A percentile compares a stretch with the other conserved stretches of the same genome.
Conservation (phyloP, 2,888 invertebrate genomes). For the Tethea ocularis region DNA sequence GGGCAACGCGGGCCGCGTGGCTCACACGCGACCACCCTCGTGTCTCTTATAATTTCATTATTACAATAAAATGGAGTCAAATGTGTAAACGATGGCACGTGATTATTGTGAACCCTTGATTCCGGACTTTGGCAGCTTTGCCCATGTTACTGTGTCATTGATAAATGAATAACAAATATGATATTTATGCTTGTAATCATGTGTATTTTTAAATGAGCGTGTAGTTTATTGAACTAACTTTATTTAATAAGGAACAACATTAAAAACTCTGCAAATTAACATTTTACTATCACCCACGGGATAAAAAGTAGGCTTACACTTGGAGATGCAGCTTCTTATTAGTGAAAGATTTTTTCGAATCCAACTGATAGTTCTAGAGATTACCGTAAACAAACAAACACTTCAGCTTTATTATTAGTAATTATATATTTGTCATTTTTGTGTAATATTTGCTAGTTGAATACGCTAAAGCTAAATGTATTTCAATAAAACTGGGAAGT, state of each 20-base stretch:
- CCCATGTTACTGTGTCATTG: conserved; percentile 24
- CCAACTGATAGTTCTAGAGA: too few species aligned
- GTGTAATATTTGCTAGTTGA: too few species aligned
- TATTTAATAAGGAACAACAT: background rate
- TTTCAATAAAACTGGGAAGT: too few species aligned
- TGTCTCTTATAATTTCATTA: conserved; percentile 75
- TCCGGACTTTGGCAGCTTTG: conserved; percentile 31
- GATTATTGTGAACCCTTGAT: conserved; percentile 54
- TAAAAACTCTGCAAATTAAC: too few species aligned
- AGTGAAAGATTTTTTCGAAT: too few species aligned
- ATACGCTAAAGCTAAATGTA: too few species aligned
- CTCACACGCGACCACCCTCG: conserved; percentile 62
- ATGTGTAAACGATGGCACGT: conserved; percentile 77
- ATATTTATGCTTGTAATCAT: conserved; percentile 19
- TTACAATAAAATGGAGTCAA: conserved; percentile 78
- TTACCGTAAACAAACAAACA: too few species aligned
- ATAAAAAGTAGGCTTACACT: too few species aligned
- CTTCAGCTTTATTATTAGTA: too few species aligned
- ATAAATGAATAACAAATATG: conserved; percentile 9
- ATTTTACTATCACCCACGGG: too few species aligned
- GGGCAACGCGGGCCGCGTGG: conserved; percentile 47
- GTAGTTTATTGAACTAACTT: background rate
- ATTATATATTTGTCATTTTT: too few species aligned
- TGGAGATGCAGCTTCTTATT: too few species aligned
- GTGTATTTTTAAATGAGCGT: background rate